phyloP scores from a whole-genome alignment of 2,113 vertebrate species.

The Nanorana parkeri region DNA sequence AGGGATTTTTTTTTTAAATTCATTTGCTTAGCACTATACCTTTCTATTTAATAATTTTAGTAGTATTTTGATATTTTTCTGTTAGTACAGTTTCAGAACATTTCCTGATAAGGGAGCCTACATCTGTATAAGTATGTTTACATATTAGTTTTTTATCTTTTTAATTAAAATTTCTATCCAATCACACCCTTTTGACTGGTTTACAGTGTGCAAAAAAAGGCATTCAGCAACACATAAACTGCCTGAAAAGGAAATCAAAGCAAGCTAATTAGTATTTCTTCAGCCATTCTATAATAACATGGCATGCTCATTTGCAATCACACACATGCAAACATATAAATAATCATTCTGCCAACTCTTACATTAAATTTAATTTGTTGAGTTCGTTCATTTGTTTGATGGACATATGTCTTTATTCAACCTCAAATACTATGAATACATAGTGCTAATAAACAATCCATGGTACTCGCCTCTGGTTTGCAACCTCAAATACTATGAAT shows the following conservation, averaged over 20 bases:
- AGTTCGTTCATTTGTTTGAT: too few species aligned
- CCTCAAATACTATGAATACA: too few species aligned
- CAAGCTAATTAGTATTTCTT: conserved; percentile 16
- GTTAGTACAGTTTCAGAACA: too few species aligned
- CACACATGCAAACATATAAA: conserved; percentile 39
- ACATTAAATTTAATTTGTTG: neutral
- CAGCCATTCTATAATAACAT: conserved; percentile 29
- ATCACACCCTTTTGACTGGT: neutral
- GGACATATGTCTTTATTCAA: too few species aligned
- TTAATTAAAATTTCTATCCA: neutral
- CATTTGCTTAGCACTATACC: too few species aligned
- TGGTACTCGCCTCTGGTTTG: too few species aligned
- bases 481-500: too few species aligned
- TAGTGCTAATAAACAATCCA: conserved; percentile 14
- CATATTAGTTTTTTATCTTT: neutral
- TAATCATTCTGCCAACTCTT: neutral
- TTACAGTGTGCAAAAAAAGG: neutral
- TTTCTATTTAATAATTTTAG: too few species aligned
- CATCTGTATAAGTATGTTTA: too few species aligned
- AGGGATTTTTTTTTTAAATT: too few species aligned
- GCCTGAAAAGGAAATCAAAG: conserved; percentile 28
- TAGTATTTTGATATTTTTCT: too few species aligned
- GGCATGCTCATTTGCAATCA: conserved; percentile 40
- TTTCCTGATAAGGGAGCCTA: too few species aligned
- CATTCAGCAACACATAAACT: conserved; percentile 4